phyloP scores from a whole-genome alignment of 2,888 invertebrate species.

The Hanleya hanleyi region DNA sequence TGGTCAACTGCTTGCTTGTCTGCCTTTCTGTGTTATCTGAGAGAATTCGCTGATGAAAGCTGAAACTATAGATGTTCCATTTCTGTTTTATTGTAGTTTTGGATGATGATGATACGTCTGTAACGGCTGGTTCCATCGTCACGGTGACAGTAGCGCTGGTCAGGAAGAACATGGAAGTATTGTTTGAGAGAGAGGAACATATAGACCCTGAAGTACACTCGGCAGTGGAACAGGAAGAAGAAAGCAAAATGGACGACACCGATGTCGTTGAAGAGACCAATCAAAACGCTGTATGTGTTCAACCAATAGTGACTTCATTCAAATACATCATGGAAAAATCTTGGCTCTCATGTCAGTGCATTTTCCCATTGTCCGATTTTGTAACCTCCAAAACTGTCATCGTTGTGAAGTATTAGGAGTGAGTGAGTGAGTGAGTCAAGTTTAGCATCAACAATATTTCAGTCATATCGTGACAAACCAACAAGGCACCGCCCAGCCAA shows the following conservation, averaged over 20 bases:
- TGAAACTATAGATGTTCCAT: no score
- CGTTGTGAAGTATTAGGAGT: no score
- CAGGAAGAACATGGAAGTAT: slow-evolving; percentile 86
- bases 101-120: slow-evolving; percentile 96
- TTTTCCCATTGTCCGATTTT: no score
- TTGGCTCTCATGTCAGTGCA: no score
- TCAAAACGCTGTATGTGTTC: no score
- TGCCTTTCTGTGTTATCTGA: not conserved
- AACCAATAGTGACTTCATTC: no score
- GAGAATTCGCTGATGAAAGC: not conserved
- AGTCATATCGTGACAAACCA: no score
- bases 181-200: slow-evolving; percentile 46
- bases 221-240: slow-evolving; percentile 40
- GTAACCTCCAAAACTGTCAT: no score
- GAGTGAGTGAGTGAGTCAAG: no score
- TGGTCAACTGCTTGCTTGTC: not conserved
- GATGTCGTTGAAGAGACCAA: slow-evolving; percentile 34
- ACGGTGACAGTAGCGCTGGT: slow-evolving; percentile 94
- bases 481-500: no score
- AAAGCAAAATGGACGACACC: slow-evolving; percentile 41
- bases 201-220: slow-evolving; percentile 36
- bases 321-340: no score
- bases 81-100: slow-evolving; percentile 82
- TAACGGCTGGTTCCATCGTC: slow-evolving; percentile 98
- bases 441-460: no score